Evolutionary conservation across 2,888 invertebrate species (phyloP).

Genomic region (Pammene aurita): DNA sequence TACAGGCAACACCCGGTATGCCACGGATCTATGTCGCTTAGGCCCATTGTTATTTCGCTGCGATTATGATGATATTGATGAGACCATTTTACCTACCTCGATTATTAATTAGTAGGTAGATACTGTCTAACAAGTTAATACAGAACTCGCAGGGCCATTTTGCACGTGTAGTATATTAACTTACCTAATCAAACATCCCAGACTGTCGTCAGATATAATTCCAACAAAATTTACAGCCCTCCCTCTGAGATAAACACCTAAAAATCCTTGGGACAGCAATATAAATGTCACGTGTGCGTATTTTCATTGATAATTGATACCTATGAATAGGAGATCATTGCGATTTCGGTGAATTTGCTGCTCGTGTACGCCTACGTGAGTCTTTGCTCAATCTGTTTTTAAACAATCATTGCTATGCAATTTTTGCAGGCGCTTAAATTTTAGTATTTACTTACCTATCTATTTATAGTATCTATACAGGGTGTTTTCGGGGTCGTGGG

Average conservation of each 20-base stretch:
- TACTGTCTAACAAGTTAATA: not conserved
- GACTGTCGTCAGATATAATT: slow-evolving; percentile 11
- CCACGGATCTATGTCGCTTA: too few relatives aligned
- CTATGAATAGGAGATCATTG: slow-evolving; percentile 22
- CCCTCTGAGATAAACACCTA: slow-evolving; percentile 52
- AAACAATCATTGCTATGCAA: slow-evolving; percentile 39
- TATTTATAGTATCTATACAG: too few relatives aligned
- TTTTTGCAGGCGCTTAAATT: slow-evolving; percentile 34
- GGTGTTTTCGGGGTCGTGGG: too few relatives aligned
- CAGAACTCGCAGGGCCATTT: not conserved
- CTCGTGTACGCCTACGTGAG: slow-evolving; percentile 51
- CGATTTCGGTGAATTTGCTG: slow-evolving; percentile 7
- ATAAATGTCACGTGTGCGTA: slow-evolving; percentile 39
- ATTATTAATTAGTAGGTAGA: too few relatives aligned
- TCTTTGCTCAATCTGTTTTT: slow-evolving; percentile 12
- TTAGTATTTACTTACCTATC: not conserved
- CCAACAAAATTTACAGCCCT: slow-evolving; percentile 38
- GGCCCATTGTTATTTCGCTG: too few relatives aligned
- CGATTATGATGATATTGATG: too few relatives aligned
- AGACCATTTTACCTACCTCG: too few relatives aligned
- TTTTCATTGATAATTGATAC: slow-evolving; percentile 29
- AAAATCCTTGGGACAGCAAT: slow-evolving; percentile 52
- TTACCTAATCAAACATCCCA: not conserved
- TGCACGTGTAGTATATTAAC: slow-evolving; percentile 43
- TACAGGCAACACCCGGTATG: too few relatives aligned